These are phyloP conservation scores for Tadarida brasiliensis DNA, from an alignment of 2,797 vertebrate genomes.

Conservation along the genomic window DNA sequence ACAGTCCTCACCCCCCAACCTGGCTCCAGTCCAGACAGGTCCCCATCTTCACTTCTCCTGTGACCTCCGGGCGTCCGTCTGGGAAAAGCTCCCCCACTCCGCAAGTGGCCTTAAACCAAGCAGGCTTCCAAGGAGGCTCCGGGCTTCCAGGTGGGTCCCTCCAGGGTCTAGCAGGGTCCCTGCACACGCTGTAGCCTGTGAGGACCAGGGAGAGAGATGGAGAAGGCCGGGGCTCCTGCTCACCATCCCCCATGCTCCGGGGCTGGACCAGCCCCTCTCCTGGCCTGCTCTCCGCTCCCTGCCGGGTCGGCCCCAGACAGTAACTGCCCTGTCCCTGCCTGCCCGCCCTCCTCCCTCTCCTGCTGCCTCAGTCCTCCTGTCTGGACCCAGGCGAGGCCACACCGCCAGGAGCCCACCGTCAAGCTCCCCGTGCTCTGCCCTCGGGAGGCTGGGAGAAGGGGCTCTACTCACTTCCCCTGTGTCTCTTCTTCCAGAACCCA, in stretches of 20 bases:
- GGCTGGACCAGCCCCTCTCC: neutral
- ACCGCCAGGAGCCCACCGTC: accelerated
- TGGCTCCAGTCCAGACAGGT: neutral
- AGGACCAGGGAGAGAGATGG: neutral
- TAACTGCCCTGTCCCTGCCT: neutral
- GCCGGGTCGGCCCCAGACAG: too few relatives aligned
- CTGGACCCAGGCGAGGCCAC: neutral
- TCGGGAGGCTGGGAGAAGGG: accelerated
- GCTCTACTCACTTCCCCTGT: conserved; percentile 75
- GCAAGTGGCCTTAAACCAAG: conserved; percentile 32
- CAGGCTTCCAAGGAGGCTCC: conserved; percentile 39
- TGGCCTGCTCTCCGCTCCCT: neutral
- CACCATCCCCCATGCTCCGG: accelerated
- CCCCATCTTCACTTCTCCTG: neutral
- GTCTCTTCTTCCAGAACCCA: conserved; percentile 78
- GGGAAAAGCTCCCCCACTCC: neutral
- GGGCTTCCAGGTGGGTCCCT: neutral
- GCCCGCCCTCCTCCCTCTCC: neutral
- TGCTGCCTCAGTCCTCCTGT: accelerated
- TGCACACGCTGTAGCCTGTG: conserved; percentile 62
- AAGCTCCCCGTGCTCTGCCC: neutral
- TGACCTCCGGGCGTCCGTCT: neutral
- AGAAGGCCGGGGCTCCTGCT: accelerated
- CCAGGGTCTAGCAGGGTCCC: neutral
- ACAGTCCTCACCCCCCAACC: neutral